phyloP scores from a whole-genome alignment of 1,140 invertebrate genomes.

The Cotesia glomerata region DNA sequence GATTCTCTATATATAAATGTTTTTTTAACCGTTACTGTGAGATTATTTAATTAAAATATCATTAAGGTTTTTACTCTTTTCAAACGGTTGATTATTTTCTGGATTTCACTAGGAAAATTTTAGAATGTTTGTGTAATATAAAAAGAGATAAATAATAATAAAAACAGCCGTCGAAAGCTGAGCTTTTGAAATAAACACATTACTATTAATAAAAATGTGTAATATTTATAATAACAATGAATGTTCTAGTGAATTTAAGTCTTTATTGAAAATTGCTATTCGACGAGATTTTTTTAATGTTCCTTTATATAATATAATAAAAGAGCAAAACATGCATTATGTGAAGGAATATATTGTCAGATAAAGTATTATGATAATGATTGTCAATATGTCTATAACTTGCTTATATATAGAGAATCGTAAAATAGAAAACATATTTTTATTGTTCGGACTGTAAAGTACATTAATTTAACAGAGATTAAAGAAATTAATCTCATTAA shows the following conservation, averaged over 20 bases:
- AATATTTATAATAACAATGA: constrained; percentile 16
- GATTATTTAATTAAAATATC: too few relatives aligned
- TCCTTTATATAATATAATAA: constrained; percentile 32
- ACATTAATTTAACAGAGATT: background rate
- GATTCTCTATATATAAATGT: too few relatives aligned
- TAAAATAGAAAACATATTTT: constrained; percentile 2
- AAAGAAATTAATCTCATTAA: background rate
- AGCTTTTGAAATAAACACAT: constrained; percentile 29
- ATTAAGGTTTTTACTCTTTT: background rate
- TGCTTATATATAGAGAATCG: constrained; percentile 31
- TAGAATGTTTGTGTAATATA: constrained; percentile 13
- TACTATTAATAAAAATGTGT: constrained; percentile 20
- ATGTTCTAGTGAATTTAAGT: constrained; percentile 16
- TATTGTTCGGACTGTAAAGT: background rate
- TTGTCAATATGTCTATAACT: constrained; percentile 32
- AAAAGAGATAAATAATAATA: background rate
- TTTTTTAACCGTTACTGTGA: too few relatives aligned
- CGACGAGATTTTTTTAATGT: constrained; percentile 34
- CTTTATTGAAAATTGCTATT: constrained; percentile 26
- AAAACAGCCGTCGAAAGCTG: constrained; percentile 16
- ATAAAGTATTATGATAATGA: constrained; percentile 33
- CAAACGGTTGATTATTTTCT: background rate
- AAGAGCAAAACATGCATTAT: constrained; percentile 16
- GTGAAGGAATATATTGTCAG: constrained; percentile 17
- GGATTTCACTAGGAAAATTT: background rate